phyloP scores from a whole-genome alignment of 2,797 vertebrate genomes.

The Paguma larvata region DNA sequence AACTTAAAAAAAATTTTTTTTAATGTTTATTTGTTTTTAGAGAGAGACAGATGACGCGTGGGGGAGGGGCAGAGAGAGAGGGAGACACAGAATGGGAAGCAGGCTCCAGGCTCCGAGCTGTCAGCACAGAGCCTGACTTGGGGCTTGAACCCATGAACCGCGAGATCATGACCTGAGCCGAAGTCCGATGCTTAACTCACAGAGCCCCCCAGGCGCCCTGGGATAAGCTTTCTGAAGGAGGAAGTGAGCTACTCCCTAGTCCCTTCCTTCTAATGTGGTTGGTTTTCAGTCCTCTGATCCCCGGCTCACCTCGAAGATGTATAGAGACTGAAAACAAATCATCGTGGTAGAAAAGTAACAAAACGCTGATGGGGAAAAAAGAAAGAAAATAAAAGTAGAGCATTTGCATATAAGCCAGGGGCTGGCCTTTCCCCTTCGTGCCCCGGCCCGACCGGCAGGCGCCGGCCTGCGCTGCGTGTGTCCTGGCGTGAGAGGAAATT shows the following conservation, averaged over 20 bases:
- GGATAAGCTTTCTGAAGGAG: background rate
- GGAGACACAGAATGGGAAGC: too few relatives aligned
- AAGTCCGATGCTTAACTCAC: too few relatives aligned
- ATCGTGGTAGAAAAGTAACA: background rate
- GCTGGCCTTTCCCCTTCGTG: background rate
- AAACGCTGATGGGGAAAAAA: background rate
- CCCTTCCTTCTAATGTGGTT: background rate
- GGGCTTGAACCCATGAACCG: too few relatives aligned
- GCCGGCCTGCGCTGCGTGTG: accelerated
- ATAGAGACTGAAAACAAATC: background rate
- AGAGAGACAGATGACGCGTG: too few relatives aligned
- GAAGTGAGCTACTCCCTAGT: background rate
- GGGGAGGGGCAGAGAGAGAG: too few relatives aligned
- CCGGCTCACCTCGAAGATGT: background rate
- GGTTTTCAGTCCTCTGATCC: background rate
- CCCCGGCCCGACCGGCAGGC: too few relatives aligned
- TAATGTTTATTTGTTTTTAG: too few relatives aligned
- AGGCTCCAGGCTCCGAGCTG: too few relatives aligned
- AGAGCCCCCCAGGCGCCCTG: too few relatives aligned
- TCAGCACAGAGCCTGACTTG: too few relatives aligned
- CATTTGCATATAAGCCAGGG: background rate
- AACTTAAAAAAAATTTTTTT: background rate
- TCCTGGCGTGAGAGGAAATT: background rate
- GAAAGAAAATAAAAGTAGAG: background rate
- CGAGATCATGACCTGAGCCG: too few relatives aligned